Base-by-base conservation (phyloP, 2,113 vertebrate genomes). In the Hypanus sabinus region DNA sequence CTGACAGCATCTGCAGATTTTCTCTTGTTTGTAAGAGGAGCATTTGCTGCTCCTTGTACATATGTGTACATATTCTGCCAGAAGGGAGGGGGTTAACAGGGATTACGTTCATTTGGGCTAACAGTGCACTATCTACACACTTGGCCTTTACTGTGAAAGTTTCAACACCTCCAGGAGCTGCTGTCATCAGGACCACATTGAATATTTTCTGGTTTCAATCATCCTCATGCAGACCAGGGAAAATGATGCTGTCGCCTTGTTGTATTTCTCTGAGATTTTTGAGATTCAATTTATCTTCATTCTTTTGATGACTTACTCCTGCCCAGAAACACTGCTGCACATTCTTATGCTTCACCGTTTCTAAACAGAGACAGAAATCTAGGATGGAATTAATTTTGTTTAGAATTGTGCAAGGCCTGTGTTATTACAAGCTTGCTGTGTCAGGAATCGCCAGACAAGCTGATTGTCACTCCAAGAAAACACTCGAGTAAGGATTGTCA, bases 201-300 rank as follows among this genome's bases (percentile, higher is more conserved):
- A 87, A 87, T 87, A 60, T 60, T n/a, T 87, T 87, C 24, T 60
- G 83, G 60, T 60, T 87, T 87, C 83, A 87, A 87, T 87, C 83
- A 30, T 87, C 46, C 83, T 87, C 60, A 60, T 27, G 27, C 27
- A 87, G 83, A 1, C 83, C 73, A 76, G 27, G 60, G 83, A 87
- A 87, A 87, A 60, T 87, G 81, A 85, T 38, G 57, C 55, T 87
- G 57, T 55, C 55, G 30, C 30, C 57, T 27, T 87, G 24, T 87
- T 57, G 55, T n/a, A n/a, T 57, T 85, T 57, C 83, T 60, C 83
- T n/a, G 46, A 87, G 60, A 60, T 55, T 87, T 87, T 87, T 5
- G 11, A 87, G 55, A 87, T 87, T 87, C 83, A 87, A 87, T 87
- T 87, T 87, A 87, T 60, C 60, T 87, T 87, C 24, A 27, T 1